Evolutionary conservation across 2,797 vertebrate genomes (phyloP).

Genomic region (Poecilia gillii): DNA sequence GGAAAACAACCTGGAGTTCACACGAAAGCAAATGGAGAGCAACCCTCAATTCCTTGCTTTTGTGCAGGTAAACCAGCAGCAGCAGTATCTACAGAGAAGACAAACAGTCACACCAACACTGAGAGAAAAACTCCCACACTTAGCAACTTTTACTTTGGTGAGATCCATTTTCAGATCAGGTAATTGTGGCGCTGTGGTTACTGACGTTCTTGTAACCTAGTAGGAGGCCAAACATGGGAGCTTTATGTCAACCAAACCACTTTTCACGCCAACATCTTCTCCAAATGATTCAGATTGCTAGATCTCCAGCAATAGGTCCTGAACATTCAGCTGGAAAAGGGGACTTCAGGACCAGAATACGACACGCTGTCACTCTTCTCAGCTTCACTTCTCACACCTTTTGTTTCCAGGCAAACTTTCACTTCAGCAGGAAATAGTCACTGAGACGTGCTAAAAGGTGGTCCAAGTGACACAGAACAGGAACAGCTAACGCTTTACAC

Average conservation of each 20-base stretch:
- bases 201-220: constrained; percentile 31
- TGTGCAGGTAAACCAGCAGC: constrained; percentile 63
- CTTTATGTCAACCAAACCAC: constrained; percentile 17
- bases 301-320: constrained; percentile 6
- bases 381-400: neutral
- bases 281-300: constrained; percentile 48
- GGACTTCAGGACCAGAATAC: neutral
- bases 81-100: neutral
- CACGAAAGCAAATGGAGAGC: constrained; percentile 76
- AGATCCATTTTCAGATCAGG: constrained; percentile 32
- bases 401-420: constrained; percentile 9
- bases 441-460: constrained; percentile 9
- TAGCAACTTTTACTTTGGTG: constrained; percentile 12
- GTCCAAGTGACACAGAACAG: neutral
- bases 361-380: neutral
- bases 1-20: constrained; percentile 81
- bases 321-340: constrained; percentile 4
- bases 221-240: constrained; percentile 18
- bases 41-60: constrained; percentile 81
- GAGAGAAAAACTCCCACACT: constrained; percentile 1
- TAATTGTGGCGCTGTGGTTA: constrained; percentile 20
- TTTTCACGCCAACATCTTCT: constrained; percentile 24
- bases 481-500: neutral
- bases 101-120: neutral
- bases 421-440: constrained; percentile 25